Conservation (phyloP, 2,888 invertebrate species). For the Melieria picta region DNA sequence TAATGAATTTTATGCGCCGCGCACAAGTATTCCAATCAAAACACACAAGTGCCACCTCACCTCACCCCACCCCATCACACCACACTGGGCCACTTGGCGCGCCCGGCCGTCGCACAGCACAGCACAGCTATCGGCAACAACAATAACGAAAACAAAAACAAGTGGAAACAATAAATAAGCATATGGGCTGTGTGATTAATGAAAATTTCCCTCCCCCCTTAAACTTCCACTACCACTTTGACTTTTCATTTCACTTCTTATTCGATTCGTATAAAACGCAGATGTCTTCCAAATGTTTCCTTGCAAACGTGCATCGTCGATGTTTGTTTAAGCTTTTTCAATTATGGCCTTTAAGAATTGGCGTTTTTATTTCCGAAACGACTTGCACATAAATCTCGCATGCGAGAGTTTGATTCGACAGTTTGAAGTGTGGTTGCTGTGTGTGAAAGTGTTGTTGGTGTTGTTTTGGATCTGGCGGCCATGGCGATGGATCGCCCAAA, state of each 20-base stretch:
- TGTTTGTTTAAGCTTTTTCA: conserved; percentile 11
- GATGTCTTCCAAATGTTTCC: conserved; percentile 46
- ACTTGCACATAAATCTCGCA: conserved; percentile 14
- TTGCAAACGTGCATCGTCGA: conserved; percentile 36
- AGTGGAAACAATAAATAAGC: conserved; percentile 14
- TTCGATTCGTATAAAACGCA: conserved; percentile 50
- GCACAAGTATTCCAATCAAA: conserved; percentile 11
- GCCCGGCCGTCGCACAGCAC: too few relatives aligned
- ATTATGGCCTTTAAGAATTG: conserved; percentile 22
- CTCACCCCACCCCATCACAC: background rate
- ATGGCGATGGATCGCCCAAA: conserved; percentile 11
- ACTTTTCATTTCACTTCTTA: conserved; percentile 16
- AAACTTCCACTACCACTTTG: background rate
- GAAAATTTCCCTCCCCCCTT: conserved; percentile 3
- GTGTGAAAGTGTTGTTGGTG: background rate
- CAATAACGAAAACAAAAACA: too few relatives aligned
- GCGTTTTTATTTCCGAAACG: conserved; percentile 15
- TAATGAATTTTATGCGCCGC: conserved; percentile 29
- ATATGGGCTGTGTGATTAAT: conserved; percentile 11
- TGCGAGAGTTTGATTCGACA: conserved; percentile 28
- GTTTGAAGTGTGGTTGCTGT: conserved; percentile 16
- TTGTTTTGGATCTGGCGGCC: conserved; percentile 7
- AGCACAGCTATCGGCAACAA: too few relatives aligned
- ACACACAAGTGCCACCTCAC: conserved; percentile 10
- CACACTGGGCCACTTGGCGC: too few relatives aligned